Base-by-base conservation (phyloP, 2,888 invertebrate species). In the Agrenia bidenticulata region DNA sequence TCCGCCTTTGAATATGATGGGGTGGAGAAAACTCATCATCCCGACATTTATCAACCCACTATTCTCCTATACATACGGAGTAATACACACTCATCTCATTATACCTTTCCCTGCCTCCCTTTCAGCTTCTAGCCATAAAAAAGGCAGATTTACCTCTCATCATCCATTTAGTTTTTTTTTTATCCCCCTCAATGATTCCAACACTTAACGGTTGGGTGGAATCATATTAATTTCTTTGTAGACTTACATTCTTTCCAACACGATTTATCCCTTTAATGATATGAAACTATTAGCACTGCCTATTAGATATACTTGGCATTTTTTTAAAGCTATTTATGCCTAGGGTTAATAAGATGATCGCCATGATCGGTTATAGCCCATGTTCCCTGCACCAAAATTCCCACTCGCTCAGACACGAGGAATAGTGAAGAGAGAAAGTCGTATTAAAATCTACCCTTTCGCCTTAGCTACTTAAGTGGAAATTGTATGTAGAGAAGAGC, bases 1-100 rank as follows among this genome's bases (percentile, higher is more conserved):
- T 75, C 76, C 74, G 73, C 76, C 75, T 75, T 45, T 61, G 54
- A 73, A 75, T 74, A 74, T 73, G 69, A 73, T 72, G 73, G 76
- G 76, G 74, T 76, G 74, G 76, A 76, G 76, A 64, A 54, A 73
- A 70, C 59, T 64, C 72, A 74, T 74, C 72, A 64, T 63, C 58
- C 57, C 58, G 62, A 66, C 63, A 70, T 71, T 70, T 74, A 71
- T 75, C 72, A 73, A 69, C 70, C 73, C 64, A 68, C 21, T 41
- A 11, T 23, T 11, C 26, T 50, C 45, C n/a, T n/a, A n/a, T 24
- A 32, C 51, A 57, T 57, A 32, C n/a, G n/a, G n/a, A n/a, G n/a
- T n/a, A n/a, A n/a, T n/a, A n/a, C 2, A 4, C 11, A 50, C 64
- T 56, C 63, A 56, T 49, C 56, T 66, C 39, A 42, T 63, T 56